Conservation (phyloP, 2,113 vertebrate species). For the Polyodon spathula region DNA sequence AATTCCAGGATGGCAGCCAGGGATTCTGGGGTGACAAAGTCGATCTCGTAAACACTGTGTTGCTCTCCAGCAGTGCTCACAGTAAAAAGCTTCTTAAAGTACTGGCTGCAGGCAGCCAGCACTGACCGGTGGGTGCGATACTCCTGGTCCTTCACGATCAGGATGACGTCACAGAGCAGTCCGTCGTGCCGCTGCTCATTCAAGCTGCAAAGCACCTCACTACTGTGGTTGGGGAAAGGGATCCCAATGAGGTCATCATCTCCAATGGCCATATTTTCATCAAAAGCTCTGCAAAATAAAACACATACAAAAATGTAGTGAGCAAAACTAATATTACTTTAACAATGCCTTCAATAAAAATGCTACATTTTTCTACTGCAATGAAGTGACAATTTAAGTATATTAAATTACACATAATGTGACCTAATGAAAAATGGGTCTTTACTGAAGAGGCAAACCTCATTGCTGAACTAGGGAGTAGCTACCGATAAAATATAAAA, state of each 20-base stretch:
- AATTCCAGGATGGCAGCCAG: constrained; percentile 95
- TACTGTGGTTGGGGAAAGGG: constrained; percentile 98
- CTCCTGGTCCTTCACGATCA: constrained; percentile 89
- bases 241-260: constrained; percentile 94
- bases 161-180: constrained; percentile 88
- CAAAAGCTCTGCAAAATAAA: constrained; percentile 50
- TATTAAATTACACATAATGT: too few relatives aligned
- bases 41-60: constrained; percentile 86
- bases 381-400: too few relatives aligned
- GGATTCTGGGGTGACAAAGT: constrained; percentile 88
- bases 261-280: constrained; percentile 83
- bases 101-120: constrained; percentile 94
- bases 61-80: constrained; percentile 65
- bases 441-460: too few relatives aligned
- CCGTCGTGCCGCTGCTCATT: constrained; percentile 88
- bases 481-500: too few relatives aligned
- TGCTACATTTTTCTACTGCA: too few relatives aligned
- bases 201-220: constrained; percentile 82
- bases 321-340: neutral
- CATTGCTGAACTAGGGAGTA: too few relatives aligned
- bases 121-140: constrained; percentile 89
- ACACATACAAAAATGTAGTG: constrained; percentile 18
- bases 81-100: constrained; percentile 97
- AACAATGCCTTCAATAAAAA: neutral
- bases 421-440: too few relatives aligned